Evolutionary conservation across 2,888 invertebrate species (phyloP).

Genomic region (Patella ulyssiponensis): DNA sequence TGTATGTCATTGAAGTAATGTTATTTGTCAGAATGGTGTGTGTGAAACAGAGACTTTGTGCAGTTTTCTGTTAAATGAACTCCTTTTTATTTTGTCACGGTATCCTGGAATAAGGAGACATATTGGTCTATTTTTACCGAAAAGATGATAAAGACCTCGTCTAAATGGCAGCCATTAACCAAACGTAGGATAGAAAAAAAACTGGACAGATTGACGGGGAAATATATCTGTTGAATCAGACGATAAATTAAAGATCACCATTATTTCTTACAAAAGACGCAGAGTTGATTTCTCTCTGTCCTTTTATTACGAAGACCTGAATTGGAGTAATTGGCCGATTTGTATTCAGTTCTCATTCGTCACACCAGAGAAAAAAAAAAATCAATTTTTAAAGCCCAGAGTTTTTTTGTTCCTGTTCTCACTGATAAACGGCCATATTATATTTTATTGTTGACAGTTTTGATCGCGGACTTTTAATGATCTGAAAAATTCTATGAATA

Average conservation of each 20-base stretch:
- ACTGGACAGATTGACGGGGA: not conserved
- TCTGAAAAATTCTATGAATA: constrained; percentile 11
- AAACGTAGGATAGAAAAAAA: not conserved
- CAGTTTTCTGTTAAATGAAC: too few species aligned
- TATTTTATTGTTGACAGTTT: constrained; percentile 12
- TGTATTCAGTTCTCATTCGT: constrained; percentile 2
- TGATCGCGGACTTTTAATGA: not conserved
- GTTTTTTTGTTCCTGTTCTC: not conserved
- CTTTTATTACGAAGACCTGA: not conserved
- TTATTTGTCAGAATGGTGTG: too few species aligned
- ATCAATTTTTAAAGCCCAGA: constrained; percentile 7
- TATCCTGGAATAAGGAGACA: too few species aligned
- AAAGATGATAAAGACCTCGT: too few species aligned
- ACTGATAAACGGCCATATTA: constrained; percentile 7
- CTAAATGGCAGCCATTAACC: too few species aligned
- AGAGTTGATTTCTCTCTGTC: not conserved
- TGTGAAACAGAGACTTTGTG: too few species aligned
- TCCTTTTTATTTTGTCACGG: too few species aligned
- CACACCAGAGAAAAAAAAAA: not conserved
- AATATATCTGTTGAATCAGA: constrained; percentile 3
- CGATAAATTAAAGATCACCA: not conserved
- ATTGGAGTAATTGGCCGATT: constrained; percentile 9
- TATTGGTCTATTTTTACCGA: too few species aligned
- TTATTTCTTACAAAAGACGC: constrained; percentile 9
- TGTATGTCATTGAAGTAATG: too few species aligned